phyloP scores from a whole-genome alignment of 1,140 invertebrate genomes.

The Drosophila grimshawi region DNA sequence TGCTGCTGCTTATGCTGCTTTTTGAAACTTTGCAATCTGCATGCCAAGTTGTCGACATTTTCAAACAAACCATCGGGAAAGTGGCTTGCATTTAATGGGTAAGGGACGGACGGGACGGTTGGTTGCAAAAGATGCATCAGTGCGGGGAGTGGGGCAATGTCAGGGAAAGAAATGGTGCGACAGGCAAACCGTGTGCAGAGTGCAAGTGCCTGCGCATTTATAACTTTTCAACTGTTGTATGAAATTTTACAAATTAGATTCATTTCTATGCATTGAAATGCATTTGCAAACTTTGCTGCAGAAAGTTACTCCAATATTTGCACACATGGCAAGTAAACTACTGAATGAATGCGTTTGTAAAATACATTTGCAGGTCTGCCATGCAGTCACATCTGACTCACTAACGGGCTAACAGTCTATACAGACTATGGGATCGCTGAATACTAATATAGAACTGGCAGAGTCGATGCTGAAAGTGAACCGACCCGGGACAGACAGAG shows the following conservation, averaged over 20 bases:
- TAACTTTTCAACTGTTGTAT: constrained; percentile 83
- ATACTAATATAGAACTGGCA: background rate
- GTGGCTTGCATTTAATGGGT: constrained; percentile 36
- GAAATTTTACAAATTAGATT: constrained; percentile 84
- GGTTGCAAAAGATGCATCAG: background rate
- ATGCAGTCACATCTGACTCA: constrained; percentile 33
- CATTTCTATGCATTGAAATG: constrained; percentile 83
- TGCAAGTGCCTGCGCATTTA: constrained; percentile 81
- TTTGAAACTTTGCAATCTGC: constrained; percentile 81
- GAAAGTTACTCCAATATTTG: constrained; percentile 78
- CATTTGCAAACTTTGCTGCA: constrained; percentile 81
- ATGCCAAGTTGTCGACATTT: constrained; percentile 82
- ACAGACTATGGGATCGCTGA: constrained; percentile 13
- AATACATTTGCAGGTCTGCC: constrained; percentile 45
- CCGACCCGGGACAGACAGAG: constrained; percentile 41
- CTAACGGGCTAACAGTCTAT: constrained; percentile 26
- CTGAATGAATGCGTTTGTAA: constrained; percentile 26
- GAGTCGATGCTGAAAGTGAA: constrained; percentile 3
- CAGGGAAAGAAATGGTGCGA: constrained; percentile 8
- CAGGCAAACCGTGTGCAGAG: constrained; percentile 62
- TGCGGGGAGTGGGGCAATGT: background rate
- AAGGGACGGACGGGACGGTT: background rate
- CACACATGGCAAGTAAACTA: constrained; percentile 30
- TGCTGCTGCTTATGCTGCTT: constrained; percentile 43
- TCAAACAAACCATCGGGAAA: constrained; percentile 71